A percentile compares a stretch with the other conserved stretches of the same genome.
phyloP scores from a whole-genome alignment of 92 coral and sea anemone species.

The Zoanthus sansibaricus region DNA sequence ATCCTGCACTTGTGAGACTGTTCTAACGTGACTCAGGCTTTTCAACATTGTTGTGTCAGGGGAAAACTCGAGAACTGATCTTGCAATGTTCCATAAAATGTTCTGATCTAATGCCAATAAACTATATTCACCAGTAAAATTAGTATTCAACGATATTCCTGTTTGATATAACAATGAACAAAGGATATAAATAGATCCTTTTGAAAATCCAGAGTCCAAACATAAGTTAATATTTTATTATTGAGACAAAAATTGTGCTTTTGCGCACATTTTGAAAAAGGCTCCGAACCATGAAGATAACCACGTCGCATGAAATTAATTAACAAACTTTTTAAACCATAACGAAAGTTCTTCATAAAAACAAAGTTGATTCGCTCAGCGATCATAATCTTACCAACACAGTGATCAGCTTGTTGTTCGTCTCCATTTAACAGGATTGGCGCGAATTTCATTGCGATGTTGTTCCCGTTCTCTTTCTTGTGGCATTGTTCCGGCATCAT shows the following conservation, averaged over 20 bases:
- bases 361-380: neutral
- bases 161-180: conserved; percentile 1
- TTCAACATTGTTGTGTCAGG: conserved; percentile 3
- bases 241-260: neutral
- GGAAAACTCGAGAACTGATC: neutral
- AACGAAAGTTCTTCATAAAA: neutral
- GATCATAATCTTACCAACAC: conserved; percentile 4
- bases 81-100: neutral
- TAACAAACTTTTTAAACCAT: neutral
- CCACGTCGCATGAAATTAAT: no score
- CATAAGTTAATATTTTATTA: neutral
- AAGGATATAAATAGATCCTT: neutral
- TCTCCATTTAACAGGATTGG: neutral
- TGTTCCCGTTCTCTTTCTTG: neutral
- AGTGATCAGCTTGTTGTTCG: neutral
- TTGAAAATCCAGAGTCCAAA: neutral
- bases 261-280: conserved; percentile 4
- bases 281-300: neutral
- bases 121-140: conserved; percentile 20
- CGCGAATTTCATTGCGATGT: neutral
- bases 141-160: neutral
- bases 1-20: conserved; percentile 10
- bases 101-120: neutral
- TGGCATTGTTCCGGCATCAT: conserved; percentile 37
- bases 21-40: neutral